Conservation (phyloP, 2,113 vertebrate genomes). For the Lepidothrix coronata region DNA sequence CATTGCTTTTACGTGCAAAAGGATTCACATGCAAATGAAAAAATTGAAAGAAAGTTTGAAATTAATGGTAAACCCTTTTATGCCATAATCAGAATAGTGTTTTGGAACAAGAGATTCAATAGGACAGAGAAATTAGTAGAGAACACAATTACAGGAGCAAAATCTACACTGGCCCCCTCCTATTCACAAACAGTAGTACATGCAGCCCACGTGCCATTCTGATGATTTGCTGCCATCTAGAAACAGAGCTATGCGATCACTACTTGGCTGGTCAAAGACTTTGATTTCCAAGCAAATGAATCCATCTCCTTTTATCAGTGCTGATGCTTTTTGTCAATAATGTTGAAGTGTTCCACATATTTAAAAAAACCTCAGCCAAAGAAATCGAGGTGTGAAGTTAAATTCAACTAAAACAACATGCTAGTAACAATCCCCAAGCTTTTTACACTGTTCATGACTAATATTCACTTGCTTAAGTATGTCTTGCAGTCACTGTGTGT, state of each 20-base stretch:
- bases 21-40: background rate
- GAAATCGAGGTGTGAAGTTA: background rate
- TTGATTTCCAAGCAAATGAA: background rate
- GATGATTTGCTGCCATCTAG: background rate
- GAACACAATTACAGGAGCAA: background rate
- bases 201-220: accelerated
- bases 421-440: background rate
- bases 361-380: background rate
- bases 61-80: background rate
- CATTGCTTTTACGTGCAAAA: background rate
- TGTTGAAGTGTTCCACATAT: background rate
- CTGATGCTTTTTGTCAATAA: background rate
- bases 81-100: background rate
- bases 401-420: background rate
- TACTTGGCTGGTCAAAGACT: background rate
- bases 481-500: accelerated
- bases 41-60: background rate
- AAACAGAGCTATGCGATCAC: accelerated
- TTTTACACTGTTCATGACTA: background rate
- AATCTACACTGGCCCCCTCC: background rate
- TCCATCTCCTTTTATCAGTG: background rate
- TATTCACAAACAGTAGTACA: background rate
- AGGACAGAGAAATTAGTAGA: background rate
- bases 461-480: background rate
- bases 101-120: background rate